Conservation (phyloP, 2,888 invertebrate species). For the Pyrochroa serraticornis region DNA sequence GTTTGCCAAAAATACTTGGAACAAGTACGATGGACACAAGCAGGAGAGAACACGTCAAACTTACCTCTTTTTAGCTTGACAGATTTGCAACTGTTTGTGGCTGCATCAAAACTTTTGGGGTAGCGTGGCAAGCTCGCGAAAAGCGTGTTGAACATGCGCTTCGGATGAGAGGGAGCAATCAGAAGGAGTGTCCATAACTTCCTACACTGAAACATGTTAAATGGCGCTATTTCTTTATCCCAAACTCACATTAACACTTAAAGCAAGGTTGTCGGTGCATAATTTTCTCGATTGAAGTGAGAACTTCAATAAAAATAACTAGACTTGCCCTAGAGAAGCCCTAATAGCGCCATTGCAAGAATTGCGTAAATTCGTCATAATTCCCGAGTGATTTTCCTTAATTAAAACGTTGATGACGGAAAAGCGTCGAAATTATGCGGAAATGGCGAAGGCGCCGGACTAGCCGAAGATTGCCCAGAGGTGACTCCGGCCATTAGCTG, state of each 20-base stretch:
- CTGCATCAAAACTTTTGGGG: constrained; percentile 40
- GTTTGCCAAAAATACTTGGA: too few relatives aligned
- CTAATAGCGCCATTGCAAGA: too few relatives aligned
- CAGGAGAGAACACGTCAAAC: constrained; percentile 31
- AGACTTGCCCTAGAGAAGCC: background rate
- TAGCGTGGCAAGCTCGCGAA: constrained; percentile 31
- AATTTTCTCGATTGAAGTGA: too few relatives aligned
- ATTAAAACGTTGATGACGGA: too few relatives aligned
- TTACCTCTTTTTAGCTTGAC: constrained; percentile 41
- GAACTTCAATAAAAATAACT: constrained; percentile 18
- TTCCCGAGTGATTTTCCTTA: too few relatives aligned
- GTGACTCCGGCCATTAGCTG: too few relatives aligned
- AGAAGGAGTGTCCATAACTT: constrained; percentile 43
- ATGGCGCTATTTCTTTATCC: background rate
- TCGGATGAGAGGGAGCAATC: constrained; percentile 40
- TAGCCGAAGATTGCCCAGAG: too few relatives aligned
- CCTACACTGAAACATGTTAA: constrained; percentile 33
- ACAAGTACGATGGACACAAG: background rate
- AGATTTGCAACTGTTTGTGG: constrained; percentile 41
- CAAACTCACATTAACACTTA: constrained; percentile 5
- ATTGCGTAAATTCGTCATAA: too few relatives aligned
- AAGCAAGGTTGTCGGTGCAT: constrained; percentile 3
- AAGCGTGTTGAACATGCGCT: constrained; percentile 41
- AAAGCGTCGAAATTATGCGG: too few relatives aligned
- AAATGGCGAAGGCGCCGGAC: too few relatives aligned